These are phyloP conservation scores for Drepana arcuata DNA, from an alignment of 1,140 invertebrate genomes.

Conservation along the genomic window DNA sequence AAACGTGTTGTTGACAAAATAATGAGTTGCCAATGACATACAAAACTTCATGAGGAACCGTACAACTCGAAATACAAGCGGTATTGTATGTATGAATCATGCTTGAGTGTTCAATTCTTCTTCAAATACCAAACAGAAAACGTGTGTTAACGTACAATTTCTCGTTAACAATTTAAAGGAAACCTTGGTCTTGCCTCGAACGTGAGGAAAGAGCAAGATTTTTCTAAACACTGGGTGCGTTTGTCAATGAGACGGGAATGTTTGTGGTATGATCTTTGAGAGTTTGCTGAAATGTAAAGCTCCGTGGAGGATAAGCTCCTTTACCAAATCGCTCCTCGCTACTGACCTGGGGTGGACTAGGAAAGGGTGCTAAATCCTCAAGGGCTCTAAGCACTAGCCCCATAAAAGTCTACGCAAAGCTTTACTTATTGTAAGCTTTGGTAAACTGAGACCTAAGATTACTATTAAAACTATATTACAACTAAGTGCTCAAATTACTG, in stretches of 20 bases:
- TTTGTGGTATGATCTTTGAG: too few species aligned
- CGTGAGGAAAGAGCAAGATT: too few species aligned
- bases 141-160: too few species aligned
- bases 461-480: too few species aligned
- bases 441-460: slow-evolving; percentile 9
- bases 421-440: slow-evolving; percentile 31
- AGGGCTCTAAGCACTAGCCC: slow-evolving; percentile 26
- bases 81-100: slow-evolving; percentile 10
- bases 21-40: slow-evolving; percentile 29
- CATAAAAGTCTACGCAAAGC: slow-evolving; percentile 67
- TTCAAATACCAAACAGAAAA: too few species aligned
- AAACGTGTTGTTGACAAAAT: slow-evolving; percentile 16
- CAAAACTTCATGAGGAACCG: slow-evolving; percentile 17
- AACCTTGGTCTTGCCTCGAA: too few species aligned
- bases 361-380: slow-evolving; percentile 51
- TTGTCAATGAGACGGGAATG: too few species aligned
- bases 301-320: slow-evolving; percentile 45
- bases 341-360: too few species aligned
- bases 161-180: too few species aligned
- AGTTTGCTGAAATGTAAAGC: slow-evolving; percentile 60
- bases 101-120: too few species aligned
- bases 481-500: slow-evolving; percentile 24
- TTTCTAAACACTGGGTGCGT: too few species aligned
- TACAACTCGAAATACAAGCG: slow-evolving; percentile 29
- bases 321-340: slow-evolving; percentile 39